Base-by-base conservation (phyloP, 2,113 vertebrate species). In the Arizona elegans region DNA sequence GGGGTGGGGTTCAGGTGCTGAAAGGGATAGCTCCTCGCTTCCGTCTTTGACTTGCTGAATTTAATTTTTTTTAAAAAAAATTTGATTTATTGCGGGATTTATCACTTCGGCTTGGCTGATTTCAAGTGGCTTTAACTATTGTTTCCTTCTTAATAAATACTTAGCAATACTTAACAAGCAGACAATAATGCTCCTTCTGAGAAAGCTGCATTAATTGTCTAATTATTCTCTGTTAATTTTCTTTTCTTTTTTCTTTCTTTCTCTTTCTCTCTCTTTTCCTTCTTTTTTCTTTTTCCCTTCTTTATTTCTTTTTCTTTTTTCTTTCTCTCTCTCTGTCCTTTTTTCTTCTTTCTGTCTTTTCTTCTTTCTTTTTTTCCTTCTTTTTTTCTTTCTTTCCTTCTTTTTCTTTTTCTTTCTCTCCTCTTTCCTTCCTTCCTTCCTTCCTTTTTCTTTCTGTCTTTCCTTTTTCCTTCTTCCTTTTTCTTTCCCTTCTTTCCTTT, bases 21-120 rank as follows among this genome's bases (percentile, higher is more conserved):
- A 7, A 0, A 0, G 24, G 1, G 17, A 86, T 10, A 86, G 23
- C 23, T 87, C 0, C 0, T 56, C 4, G 23, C 29, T 17, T 29
- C 59, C n/a, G 13, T n/a, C 70, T 81, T 19, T 8, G 26, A 38
- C 62, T 12, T 5, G n/a, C 70, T 38, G 38, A 38, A 38, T 38
- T 38, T 38, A 17, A 17, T 33, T 17, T 33, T 2, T 43, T 43
- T 43, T 43, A 2, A 17, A 2, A 58, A 23, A 58, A 23, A 2
- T 38, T 38, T 17, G 13, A 75, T 19, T 75, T 38, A 38, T 38
- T 19, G 33, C 15, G 1, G 17, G 33, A 19, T 38, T 38, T 38
- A 19, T 38, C 33, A 21, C 33, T 7, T 19, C 7, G n/a, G 8
- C 33, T 17, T 17, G 5, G 15, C 65, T 70, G 65, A 5, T 17